Base-by-base conservation (phyloP, 1,140 invertebrate genomes). In the Maconellicoccus hirsutus region DNA sequence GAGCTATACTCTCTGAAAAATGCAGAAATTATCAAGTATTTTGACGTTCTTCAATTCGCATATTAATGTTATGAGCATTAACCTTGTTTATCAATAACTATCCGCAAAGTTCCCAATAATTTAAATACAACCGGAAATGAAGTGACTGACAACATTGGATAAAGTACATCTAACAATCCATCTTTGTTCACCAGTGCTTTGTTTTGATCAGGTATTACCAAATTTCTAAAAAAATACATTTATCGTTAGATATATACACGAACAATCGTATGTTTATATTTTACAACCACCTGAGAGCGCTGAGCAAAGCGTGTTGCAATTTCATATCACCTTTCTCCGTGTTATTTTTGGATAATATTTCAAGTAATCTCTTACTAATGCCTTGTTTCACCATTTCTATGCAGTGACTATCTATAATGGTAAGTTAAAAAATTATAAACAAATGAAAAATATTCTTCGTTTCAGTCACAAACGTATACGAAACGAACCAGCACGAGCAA, bases 81-180 rank as follows among this genome's bases (percentile, higher is more conserved):
- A 85, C 84, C 84, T 84, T 92, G 90, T 14, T 87, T 86, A 81
- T 91, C 89, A 42, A 91, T 86, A 26, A 93, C 84, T 86, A 96
- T 93, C 70, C 93, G 83, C 1, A 94, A 79, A 21, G 92, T 91
- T 10, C 91, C 92, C 25, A 95, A 77, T 25, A 95, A 80, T 80
- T 94, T 94, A 76, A 93, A 94, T 27, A 92, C 87, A 0, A 94
- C 91, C 4, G 88, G 85, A 75, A 84, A 86, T 59, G 90, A 86
- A 73, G 91, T 87, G 69, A 91, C 86, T 63, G 86, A 81, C 2
- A 89, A 79, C 82, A 88, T 86, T 0, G 87, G 86, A 76, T 92
- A 81, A 23, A 92, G 82, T 23, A 86, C 85, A 71, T 87, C 83
- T 38, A 94, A 81, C 19, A 94, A 80, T 16, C 91, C 90, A 75